Evolutionary conservation across 2,888 invertebrate species (phyloP).

Genomic region (Amphipyra tragopoginis): DNA sequence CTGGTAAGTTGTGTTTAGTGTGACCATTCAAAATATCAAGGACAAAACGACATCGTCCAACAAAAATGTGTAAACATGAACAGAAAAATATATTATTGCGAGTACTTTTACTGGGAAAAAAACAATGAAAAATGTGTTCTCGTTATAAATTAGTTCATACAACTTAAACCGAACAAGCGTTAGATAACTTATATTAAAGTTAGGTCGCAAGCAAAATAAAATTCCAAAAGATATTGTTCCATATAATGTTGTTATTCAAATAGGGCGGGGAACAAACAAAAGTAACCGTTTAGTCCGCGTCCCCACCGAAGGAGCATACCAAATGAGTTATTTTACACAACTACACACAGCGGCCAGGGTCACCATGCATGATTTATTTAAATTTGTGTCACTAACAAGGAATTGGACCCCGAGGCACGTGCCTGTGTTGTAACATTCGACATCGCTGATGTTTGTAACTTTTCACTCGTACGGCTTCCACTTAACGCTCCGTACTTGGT

Average conservation of each 20-base stretch:
- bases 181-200: no score
- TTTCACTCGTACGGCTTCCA: not conserved
- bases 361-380: slow-evolving; percentile 66
- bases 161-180: no score
- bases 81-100: not conserved
- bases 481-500: no score
- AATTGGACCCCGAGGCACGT: slow-evolving; percentile 27
- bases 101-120: no score
- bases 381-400: slow-evolving; percentile 55
- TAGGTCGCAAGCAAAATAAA: not conserved
- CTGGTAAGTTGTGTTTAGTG: slow-evolving; percentile 34
- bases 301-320: slow-evolving; percentile 36
- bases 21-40: slow-evolving; percentile 12
- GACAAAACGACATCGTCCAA: slow-evolving; percentile 3
- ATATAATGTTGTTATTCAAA: slow-evolving; percentile 38
- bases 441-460: slow-evolving; percentile 17
- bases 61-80: slow-evolving; percentile 27
- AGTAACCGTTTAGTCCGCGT: slow-evolving; percentile 18
- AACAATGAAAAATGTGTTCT: slow-evolving; percentile 13
- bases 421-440: slow-evolving; percentile 25
- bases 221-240: not conserved
- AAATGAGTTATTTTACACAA: slow-evolving; percentile 48
- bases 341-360: slow-evolving; percentile 43
- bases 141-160: slow-evolving; percentile 26
- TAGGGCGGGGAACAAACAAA: slow-evolving; percentile 26